Percentiles rank a stretch among this genome's conserved stretches.
Conservation (phyloP, 1,140 invertebrate genomes). For the Schlechtendalia chinensis region DNA sequence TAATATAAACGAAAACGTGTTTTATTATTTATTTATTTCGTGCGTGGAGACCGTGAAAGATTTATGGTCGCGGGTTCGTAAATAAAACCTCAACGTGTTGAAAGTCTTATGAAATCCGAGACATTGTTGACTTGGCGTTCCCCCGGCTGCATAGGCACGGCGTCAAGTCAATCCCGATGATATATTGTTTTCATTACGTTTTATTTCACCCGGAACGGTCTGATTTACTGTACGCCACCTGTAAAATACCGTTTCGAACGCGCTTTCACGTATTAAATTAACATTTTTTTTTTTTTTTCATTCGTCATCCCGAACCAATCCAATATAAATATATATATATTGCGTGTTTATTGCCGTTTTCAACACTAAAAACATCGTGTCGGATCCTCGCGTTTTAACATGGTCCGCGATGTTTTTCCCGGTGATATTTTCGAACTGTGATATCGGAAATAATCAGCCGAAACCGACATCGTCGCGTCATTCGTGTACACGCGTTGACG, state of each 20-base stretch:
- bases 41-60: neutral
- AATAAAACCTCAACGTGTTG: conserved; percentile 11
- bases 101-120: conserved; percentile 35
- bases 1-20: conserved; percentile 12
- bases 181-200: conserved; percentile 28
- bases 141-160: neutral
- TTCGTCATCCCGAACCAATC: no score
- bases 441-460: no score
- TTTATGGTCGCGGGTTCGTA: neutral
- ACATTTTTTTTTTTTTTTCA: neutral
- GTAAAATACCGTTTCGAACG: neutral
- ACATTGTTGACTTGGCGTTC: conserved; percentile 34
- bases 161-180: conserved; percentile 12
- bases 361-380: no score
- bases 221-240: neutral
- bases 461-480: no score
- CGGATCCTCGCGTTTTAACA: no score
- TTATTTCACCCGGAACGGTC: neutral
- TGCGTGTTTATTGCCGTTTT: no score
- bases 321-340: no score
- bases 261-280: neutral
- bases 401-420: no score
- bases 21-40: neutral
- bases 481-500: no score
- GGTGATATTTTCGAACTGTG: no score